Conservation (phyloP, 2,113 vertebrate species). For the Gnathonemus longibarbis region DNA sequence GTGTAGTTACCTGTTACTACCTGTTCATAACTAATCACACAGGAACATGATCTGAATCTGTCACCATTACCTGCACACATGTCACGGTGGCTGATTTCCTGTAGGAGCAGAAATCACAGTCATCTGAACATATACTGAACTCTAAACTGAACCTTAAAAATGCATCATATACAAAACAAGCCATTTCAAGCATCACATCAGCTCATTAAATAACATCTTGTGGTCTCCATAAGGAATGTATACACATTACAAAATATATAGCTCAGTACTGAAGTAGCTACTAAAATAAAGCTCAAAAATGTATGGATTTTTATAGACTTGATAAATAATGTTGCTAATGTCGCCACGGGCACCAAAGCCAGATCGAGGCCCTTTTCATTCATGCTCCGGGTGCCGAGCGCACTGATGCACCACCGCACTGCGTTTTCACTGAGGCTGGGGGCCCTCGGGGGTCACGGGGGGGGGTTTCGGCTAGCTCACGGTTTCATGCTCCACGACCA, state of each 20-base stretch:
- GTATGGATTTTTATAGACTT: conserved; percentile 4
- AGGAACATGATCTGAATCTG: not conserved
- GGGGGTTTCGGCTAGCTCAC: no score
- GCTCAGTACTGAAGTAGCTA: not conserved
- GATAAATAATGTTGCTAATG: not conserved
- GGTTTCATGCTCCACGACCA: not conserved
- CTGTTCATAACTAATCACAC: not conserved
- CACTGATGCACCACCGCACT: not conserved
- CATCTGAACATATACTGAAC: not conserved
- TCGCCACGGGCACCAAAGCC: not conserved
- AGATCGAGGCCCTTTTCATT: not conserved
- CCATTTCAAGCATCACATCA: not conserved
- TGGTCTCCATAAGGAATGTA: conserved; percentile 5
- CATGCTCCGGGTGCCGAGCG: not conserved
- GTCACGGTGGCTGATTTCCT: not conserved
- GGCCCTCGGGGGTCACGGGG: not conserved
- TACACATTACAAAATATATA: conserved; percentile 9
- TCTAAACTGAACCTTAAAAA: not conserved
- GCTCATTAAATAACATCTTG: conserved; percentile 5
- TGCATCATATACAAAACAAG: conserved; percentile 2
- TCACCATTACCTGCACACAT: not conserved
- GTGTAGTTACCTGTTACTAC: not conserved
- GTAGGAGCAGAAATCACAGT: not conserved
- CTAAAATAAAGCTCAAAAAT: not conserved
- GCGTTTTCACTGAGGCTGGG: not conserved